A percentile compares a stretch with the other conserved stretches of the same genome.
Evolutionary conservation across 2,888 invertebrate species (phyloP).

Genomic region (Catocala nupta): DNA sequence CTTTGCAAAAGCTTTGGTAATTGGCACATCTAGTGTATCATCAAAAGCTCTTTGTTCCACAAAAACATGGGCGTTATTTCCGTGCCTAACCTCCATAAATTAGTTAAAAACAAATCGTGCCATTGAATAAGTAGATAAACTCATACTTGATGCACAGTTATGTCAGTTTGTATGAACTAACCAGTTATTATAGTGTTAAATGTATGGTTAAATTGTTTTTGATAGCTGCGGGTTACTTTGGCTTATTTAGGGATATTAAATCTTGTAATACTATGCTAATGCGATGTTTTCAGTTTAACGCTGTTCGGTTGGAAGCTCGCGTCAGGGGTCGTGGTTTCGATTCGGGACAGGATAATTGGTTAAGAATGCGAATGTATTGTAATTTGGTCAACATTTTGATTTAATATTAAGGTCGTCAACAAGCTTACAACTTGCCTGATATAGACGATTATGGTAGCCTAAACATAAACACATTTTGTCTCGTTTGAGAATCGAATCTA

Average conservation of each 20-base stretch:
- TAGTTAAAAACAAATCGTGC: conserved; percentile 85
- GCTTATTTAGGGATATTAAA: conserved; percentile 46
- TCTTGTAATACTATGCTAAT: conserved; percentile 40
- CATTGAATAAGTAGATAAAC: conserved; percentile 73
- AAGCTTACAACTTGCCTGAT: no score
- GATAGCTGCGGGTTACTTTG: conserved; percentile 68
- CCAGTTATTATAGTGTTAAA: conserved; percentile 70
- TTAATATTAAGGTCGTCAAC: no score
- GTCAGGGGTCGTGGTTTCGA: no score
- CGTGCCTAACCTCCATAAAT: conserved; percentile 81
- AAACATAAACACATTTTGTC: no score
- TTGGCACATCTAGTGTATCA: conserved; percentile 43
- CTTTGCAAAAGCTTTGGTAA: no score
- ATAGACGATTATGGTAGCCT: no score
- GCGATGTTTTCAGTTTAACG: conserved; percentile 4
- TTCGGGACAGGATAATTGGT: no score
- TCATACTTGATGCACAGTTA: conserved; percentile 75
- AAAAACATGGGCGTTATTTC: conserved; percentile 70
- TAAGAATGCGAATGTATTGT: no score
- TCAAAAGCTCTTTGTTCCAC: conserved; percentile 27
- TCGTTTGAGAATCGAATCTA: no score
- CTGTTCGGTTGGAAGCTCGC: conserved; percentile 12
- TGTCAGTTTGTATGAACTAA: conserved; percentile 57
- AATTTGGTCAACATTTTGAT: no score
- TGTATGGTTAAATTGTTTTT: conserved; percentile 69